Evolutionary conservation across 2,113 vertebrate species (phyloP), one percentile per base, ranked within the genome.

Genomic region (Ictalurus furcatus): DNA sequence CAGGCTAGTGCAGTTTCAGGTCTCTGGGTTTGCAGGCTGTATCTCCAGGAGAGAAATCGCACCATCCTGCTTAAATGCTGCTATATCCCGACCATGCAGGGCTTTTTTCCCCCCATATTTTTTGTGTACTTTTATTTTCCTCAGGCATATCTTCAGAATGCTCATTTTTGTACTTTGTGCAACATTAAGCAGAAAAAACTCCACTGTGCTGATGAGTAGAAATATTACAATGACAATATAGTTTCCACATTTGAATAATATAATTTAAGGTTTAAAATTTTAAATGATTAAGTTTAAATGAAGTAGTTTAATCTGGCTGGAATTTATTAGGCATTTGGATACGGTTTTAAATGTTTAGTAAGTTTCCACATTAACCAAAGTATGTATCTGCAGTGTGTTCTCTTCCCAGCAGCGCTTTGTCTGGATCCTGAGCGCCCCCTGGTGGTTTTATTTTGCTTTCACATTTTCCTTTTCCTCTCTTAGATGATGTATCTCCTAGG

Each of bases 11-110:
- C 65, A 84, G 37, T 69, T 88, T 88, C 37, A 84, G 23, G 63
- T 84, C 34, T 87, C 23, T 82, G 63, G 63, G 79, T 58, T 71
- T 83, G 87, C 78, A 59, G 79, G 63, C 34, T 84, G 71, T 17
- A 84, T 78, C 87, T 88, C 81, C 81, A 6, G 48, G 67, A 54
- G 81, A 65, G 59, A 85, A 85, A 59, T 79, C 6, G 61, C 37
- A 71, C 61, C 65, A 59, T 54, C 25, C 52, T 37, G 52, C 54
- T 44, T 4, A 59, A 87, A 82, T 56, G 61, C 16, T 37, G 19
- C 16, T 80, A 6, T 78, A n/a, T 21, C 16, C 48, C 56, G 69
- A 61, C 13, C 69, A 11, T 54, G 25, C 69, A 71, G 80, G 19
- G 12, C 40, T 58, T 40, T 37, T 37, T 73, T 73, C 48, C 11